Conservation (phyloP, 2,113 vertebrate genomes). For the Zosterops hypoxanthus region DNA sequence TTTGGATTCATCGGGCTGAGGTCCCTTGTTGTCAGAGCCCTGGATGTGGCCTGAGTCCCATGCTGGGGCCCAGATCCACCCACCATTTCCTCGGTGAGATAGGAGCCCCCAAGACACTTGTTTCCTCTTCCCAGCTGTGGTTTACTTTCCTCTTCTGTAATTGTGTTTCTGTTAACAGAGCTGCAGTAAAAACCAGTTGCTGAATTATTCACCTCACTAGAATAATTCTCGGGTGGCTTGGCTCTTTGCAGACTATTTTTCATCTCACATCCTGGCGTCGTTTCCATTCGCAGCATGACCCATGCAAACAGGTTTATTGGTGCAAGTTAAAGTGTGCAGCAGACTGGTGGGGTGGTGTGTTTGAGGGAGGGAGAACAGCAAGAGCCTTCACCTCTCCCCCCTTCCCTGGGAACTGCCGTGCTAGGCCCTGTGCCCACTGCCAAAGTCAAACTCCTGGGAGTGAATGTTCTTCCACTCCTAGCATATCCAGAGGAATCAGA, state of each 20-base stretch:
- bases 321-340: not conserved
- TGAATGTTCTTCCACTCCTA: not conserved
- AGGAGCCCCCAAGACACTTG: not conserved
- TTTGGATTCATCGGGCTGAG: not conserved
- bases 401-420: not conserved
- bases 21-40: not conserved
- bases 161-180: not conserved
- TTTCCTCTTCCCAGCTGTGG: slow-evolving; percentile 3
- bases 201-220: not conserved
- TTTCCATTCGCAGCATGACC: not conserved
- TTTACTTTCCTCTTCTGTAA: not conserved
- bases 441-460: not conserved
- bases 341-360: not conserved
- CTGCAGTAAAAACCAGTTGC: not conserved
- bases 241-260: not conserved
- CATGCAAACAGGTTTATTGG: not conserved
- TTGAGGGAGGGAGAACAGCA: not conserved
- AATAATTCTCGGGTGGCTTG: not conserved
- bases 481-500: not conserved
- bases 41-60: not conserved
- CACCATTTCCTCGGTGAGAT: not conserved
- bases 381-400: not conserved
- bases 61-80: rapidly evolving
- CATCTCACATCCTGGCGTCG: not conserved
- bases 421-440: not conserved